A percentile compares a stretch with the other conserved stretches of the same genome.
Evolutionary conservation across 2,888 invertebrate genomes (phyloP).

Genomic region (Tupiocoris notatus): DNA sequence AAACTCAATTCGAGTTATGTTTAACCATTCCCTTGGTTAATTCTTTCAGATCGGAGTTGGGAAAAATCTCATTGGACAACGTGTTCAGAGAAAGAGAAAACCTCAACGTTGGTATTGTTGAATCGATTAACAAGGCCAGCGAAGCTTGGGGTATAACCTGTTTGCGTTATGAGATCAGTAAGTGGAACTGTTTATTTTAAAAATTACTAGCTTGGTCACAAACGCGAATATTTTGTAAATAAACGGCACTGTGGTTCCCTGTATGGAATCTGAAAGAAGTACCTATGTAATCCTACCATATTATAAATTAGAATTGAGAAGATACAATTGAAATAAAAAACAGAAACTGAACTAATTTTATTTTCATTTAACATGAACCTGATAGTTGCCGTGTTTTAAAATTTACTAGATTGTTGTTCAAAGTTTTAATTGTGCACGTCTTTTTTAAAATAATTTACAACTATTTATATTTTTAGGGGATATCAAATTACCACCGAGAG

Average conservation of each 20-base stretch:
- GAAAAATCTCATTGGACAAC: constrained; percentile 94
- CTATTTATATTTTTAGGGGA: constrained; percentile 50
- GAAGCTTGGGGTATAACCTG: constrained; percentile 98
- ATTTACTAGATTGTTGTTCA: background rate
- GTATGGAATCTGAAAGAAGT: too few species aligned
- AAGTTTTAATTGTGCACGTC: background rate
- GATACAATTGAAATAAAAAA: too few species aligned
- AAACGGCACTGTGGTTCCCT: too few species aligned
- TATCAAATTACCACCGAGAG: constrained; percentile 70
- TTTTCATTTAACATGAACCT: too few species aligned
- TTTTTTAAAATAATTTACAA: background rate
- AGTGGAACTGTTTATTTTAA: too few species aligned
- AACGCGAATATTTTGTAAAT: too few species aligned
- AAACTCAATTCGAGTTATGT: too few species aligned
- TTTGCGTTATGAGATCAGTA: constrained; percentile 89
- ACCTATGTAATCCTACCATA: too few species aligned
- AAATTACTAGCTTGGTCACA: too few species aligned
- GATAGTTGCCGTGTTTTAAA: too few species aligned
- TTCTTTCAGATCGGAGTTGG: constrained; percentile 74
- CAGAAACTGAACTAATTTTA: too few species aligned
- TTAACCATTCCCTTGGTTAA: constrained; percentile 1
- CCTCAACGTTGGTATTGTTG: constrained; percentile 91
- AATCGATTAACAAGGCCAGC: constrained; percentile 95
- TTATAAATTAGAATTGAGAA: too few species aligned
- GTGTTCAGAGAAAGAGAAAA: constrained; percentile 96